Evolutionary conservation across 2,113 vertebrate species (phyloP).

Genomic region (Pseudorasbora parva): DNA sequence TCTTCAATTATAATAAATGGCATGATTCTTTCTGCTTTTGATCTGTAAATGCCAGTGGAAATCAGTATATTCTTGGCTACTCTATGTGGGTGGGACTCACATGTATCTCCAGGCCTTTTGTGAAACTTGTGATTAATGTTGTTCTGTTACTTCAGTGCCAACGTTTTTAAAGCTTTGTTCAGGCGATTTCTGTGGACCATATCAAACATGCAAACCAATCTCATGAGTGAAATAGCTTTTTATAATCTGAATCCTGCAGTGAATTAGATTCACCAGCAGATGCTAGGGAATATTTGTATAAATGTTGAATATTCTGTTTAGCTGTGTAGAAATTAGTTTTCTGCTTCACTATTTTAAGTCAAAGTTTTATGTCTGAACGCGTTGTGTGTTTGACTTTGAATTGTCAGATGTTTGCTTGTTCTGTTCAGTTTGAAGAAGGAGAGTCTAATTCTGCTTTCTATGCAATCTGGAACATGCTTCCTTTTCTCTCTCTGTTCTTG

Average conservation of each 20-base stretch:
- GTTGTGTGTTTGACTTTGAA: slow-evolving; percentile 15
- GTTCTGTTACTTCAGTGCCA: background rate
- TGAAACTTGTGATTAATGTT: slow-evolving; percentile 1
- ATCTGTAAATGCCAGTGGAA: slow-evolving; percentile 15
- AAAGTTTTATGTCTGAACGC: background rate
- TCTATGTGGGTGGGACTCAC: slow-evolving; percentile 5
- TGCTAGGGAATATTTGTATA: background rate
- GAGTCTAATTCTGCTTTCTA: slow-evolving; percentile 33
- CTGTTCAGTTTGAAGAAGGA: slow-evolving; percentile 18
- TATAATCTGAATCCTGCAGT: background rate
- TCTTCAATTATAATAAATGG: background rate
- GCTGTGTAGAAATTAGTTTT: background rate
- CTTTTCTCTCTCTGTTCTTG: slow-evolving; percentile 16
- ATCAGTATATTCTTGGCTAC: slow-evolving; percentile 1
- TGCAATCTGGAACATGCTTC: slow-evolving; percentile 27
- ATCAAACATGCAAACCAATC: slow-evolving; percentile 25
- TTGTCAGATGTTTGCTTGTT: slow-evolving; percentile 7
- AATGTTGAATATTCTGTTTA: slow-evolving; percentile 2
- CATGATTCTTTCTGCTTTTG: background rate
- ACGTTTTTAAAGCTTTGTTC: background rate
- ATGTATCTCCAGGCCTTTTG: slow-evolving; percentile 23
- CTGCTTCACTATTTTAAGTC: background rate
- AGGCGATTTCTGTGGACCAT: background rate
- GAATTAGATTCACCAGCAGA: slow-evolving; percentile 1
- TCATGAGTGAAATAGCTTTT: slow-evolving; percentile 11